Evolutionary conservation across 2,888 invertebrate genomes (phyloP), one percentile per base, ranked within the genome.

Genomic region (Orchesella flavescens): DNA sequence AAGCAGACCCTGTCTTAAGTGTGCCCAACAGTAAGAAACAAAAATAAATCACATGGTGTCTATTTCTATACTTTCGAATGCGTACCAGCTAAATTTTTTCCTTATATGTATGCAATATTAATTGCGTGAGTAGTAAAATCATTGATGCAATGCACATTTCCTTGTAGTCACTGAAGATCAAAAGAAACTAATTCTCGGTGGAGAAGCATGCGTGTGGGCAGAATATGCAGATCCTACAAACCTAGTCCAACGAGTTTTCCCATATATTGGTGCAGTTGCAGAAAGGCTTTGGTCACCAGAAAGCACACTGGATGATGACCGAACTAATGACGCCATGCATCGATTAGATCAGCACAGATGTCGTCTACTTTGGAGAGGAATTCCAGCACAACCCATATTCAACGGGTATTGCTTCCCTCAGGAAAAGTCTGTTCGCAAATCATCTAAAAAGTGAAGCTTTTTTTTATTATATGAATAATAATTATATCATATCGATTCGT

Each of bases 121-220:
- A 34, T 34, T 34, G 3, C 34, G n/a, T n/a, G n/a, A n/a, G n/a
- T 73, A 49, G 49, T 12, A 19, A 34, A 43, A 19, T 49, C 9
- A 49, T 49, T 9, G 65, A 13, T 49, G 17, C 46, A 46, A 17
- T 12, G 15, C 21, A 2, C 34, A 34, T 34, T 34, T 34, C 34
- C 34, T 34, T 7, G 34, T 34, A 83, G 84, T 85, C 0, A 89
- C 89, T 1, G 89, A 89, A 0, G 89, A 88, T 9, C 85, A 87
- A 69, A 93, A 94, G 88, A 89, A 92, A 1, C 90, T 94, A 74
- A 93, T 98, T 34, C 90, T 96, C 13, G 97, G 98, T 0, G 97
- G 97, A 0, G 97, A 97, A 90, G 95, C 96, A 0, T 96, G 96
- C 88, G 94, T 98, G 94, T 97, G 97, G 97, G 93, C 93, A 1